A percentile compares a stretch with the other conserved stretches of the same genome.
Evolutionary conservation across 2,888 invertebrate species (phyloP).

Genomic region (Oxystoma pomonae): DNA sequence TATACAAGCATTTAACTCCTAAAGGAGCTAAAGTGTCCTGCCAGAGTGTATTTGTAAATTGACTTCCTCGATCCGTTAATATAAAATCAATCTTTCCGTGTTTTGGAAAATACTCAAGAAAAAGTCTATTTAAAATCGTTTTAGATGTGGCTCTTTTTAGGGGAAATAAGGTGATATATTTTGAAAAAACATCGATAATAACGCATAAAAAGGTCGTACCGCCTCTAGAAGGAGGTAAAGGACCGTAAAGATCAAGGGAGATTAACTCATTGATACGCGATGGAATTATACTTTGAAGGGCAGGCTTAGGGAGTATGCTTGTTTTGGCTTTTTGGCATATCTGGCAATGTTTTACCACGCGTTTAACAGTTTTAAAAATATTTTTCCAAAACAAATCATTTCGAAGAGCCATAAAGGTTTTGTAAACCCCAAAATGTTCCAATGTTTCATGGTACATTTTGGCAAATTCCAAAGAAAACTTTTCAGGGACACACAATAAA

Average conservation of each 20-base stretch:
- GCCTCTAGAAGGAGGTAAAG: background rate
- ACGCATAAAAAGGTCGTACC: background rate
- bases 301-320: background rate
- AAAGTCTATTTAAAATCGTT: background rate
- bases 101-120: background rate
- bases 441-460: background rate
- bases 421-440: background rate
- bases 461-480: background rate
- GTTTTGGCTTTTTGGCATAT: background rate
- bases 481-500: background rate
- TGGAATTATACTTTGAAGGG: background rate
- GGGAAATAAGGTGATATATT: background rate
- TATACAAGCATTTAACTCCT: background rate
- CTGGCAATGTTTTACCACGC: background rate
- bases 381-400: background rate
- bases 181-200: background rate
- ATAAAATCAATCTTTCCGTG: background rate
- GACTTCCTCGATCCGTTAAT: background rate
- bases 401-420: background rate
- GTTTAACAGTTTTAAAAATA: background rate
- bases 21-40: background rate
- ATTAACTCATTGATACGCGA: background rate
- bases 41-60: background rate
- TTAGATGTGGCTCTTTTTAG: background rate
- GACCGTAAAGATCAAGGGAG: background rate